These are phyloP conservation scores for Ancistrus triradiatus DNA, from an alignment of 2,113 vertebrate species.

Conservation along the genomic window DNA sequence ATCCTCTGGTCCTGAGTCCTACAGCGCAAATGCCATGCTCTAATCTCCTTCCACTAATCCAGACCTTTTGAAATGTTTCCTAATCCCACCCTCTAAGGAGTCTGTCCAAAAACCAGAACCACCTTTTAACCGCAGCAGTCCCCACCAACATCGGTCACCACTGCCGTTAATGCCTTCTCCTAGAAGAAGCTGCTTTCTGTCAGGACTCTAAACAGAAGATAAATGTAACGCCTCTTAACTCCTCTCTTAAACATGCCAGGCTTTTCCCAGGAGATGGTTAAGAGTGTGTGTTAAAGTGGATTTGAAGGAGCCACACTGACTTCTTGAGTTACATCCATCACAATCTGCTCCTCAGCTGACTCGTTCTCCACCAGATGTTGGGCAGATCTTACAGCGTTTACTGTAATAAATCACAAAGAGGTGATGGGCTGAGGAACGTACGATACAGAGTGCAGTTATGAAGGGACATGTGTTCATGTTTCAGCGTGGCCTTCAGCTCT, in stretches of 20 bases:
- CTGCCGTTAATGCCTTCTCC: no score
- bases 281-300: slow-evolving; percentile 26
- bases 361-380: slow-evolving; percentile 19
- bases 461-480: not conserved
- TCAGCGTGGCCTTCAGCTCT: not conserved
- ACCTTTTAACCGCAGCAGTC: no score
- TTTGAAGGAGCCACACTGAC: not conserved
- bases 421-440: not conserved
- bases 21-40: no score
- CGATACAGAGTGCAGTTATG: not conserved
- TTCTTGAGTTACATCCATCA: not conserved
- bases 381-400: slow-evolving; percentile 10
- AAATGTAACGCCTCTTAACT: slow-evolving; percentile 28
- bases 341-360: slow-evolving; percentile 22
- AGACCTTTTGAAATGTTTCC: no score
- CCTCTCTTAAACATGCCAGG: slow-evolving; percentile 34
- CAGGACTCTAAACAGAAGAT: no score
- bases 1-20: no score
- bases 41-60: no score
- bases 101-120: no score
- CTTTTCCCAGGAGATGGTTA: slow-evolving; percentile 21
- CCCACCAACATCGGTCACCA: no score
- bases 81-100: no score
- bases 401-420: not conserved
- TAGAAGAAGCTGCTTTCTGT: no score